Evolutionary conservation across 1,140 invertebrate species (phyloP), one percentile per base, ranked within the genome.

Genomic region (Akabosia matsudoensis): DNA sequence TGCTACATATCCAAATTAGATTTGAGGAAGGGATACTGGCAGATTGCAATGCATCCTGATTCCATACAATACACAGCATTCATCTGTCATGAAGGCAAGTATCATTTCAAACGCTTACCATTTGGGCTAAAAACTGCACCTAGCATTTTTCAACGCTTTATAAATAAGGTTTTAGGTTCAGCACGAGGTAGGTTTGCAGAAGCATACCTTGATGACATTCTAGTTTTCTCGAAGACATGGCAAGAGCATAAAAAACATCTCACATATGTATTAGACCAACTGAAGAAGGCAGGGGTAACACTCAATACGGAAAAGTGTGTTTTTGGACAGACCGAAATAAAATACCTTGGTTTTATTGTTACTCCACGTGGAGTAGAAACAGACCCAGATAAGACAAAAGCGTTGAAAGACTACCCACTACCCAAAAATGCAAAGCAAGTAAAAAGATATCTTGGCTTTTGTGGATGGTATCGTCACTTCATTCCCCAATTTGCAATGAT

Each of bases 221-320:
- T 72, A 18, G 30, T 72, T 3, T 37, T 45, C 14, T 16, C 7
- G 2, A 45, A 18, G 1, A 72, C 70, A 16, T 72, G 70, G 70
- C 2, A 33, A 37, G 33, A 37, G 24, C 70, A 72, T 37, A 4
- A 37, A 10, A 16, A 72, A 72, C 70, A 72, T 28, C 4, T 72
- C 4, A 7, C 7, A 28, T 72, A 45, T 22, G 22, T 72, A 13
- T 28, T 72, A 1, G 33, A 72, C 24, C 7, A 24, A 22, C 26
- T 72, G 3, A 13, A 22, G 4, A 24, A 83, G 77, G 70, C 82
- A 74, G 84, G 84, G 52, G 80, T 87, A 31, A 86, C 86, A 80
- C 33, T 86, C 14, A 83, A 88, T 81, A 84, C 84, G 0, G 82
- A 83, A 26, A 87, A 87, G 82, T 86, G 85, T 73, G 82, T 85